These are phyloP conservation scores for Manis javanica DNA, from an alignment of 2,797 vertebrate species.

Conservation along the genomic window DNA sequence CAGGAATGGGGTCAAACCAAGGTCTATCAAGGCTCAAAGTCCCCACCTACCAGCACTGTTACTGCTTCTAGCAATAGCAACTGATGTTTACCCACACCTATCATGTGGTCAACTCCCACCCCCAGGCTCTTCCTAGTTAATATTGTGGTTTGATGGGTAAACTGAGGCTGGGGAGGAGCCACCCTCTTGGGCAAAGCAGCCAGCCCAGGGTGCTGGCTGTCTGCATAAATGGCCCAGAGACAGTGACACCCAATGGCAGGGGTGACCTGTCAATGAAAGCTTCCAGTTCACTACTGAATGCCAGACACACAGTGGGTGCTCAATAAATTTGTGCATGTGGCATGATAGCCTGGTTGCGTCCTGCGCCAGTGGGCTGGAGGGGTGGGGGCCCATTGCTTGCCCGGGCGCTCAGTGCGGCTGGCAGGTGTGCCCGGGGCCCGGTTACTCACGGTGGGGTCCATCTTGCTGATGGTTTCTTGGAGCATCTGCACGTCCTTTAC, in stretches of 20 bases:
- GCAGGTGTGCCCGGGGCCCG: fast-evolving
- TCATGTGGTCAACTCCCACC: not conserved
- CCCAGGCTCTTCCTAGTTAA: not conserved
- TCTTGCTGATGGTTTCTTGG: constrained; percentile 90
- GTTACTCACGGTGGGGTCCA: constrained; percentile 90
- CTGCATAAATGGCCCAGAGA: not conserved
- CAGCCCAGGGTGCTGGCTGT: not conserved
- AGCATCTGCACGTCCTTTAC: constrained; percentile 93
- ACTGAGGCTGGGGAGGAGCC: not conserved
- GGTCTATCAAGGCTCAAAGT: not conserved
- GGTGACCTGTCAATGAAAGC: too few relatives aligned
- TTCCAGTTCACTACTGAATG: not conserved
- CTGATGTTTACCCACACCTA: not conserved
- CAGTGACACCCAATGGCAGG: not conserved
- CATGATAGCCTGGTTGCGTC: not conserved
- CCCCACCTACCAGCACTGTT: not conserved
- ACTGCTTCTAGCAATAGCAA: not conserved
- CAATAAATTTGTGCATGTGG: fast-evolving
- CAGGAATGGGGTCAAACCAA: not conserved
- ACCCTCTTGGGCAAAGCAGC: not conserved
- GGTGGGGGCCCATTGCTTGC: not conserved
- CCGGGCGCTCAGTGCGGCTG: fast-evolving
- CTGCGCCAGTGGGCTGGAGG: too few relatives aligned
- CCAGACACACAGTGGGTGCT: not conserved
- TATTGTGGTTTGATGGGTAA: not conserved